phyloP scores from a whole-genome alignment of 2,888 invertebrate genomes.

The Slavum lentiscoides region DNA sequence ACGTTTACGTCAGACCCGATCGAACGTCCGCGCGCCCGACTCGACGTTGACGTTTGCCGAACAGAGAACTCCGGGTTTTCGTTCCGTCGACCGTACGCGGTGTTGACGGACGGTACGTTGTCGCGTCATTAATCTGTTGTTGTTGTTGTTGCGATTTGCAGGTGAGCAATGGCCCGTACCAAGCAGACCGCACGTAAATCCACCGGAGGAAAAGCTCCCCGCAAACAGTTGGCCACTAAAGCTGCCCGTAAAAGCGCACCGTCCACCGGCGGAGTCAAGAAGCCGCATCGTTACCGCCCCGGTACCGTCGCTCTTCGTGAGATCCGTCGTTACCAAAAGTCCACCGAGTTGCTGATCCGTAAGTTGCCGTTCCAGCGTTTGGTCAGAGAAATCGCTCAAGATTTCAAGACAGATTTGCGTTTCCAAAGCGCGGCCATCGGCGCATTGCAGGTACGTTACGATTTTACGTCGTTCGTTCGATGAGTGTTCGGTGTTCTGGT shows the following conservation, averaged over 20 bases:
- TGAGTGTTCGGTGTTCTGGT: background rate
- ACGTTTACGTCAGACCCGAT: too few species aligned
- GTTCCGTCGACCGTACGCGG: too few species aligned
- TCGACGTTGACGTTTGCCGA: too few species aligned
- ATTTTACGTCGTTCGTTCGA: background rate
- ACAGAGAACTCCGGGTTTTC: too few species aligned
- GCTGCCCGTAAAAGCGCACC: conserved; percentile 64
- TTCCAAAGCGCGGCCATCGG: conserved; percentile 59
- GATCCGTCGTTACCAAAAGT: conserved; percentile 67
- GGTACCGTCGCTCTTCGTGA: conserved; percentile 66
- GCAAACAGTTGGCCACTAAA: conserved; percentile 65
- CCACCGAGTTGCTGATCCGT: conserved; percentile 64
- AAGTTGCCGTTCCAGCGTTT: conserved; percentile 64
- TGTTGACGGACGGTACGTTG: background rate
- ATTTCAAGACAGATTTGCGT: conserved; percentile 61
- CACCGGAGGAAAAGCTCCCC: conserved; percentile 65
- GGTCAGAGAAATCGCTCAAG: conserved; percentile 64
- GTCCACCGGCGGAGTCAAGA: conserved; percentile 65
- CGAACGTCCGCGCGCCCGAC: too few species aligned
- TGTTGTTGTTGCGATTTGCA: background rate
- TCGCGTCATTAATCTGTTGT: background rate
- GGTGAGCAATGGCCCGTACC: conserved; percentile 62
- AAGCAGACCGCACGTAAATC: conserved; percentile 66
- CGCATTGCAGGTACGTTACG: conserved; percentile 57
- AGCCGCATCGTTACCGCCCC: conserved; percentile 62